Evolutionary conservation across 2,888 invertebrate genomes (phyloP), one percentile per base, ranked within the genome.

Genomic region (Platycnemis pennipes): DNA sequence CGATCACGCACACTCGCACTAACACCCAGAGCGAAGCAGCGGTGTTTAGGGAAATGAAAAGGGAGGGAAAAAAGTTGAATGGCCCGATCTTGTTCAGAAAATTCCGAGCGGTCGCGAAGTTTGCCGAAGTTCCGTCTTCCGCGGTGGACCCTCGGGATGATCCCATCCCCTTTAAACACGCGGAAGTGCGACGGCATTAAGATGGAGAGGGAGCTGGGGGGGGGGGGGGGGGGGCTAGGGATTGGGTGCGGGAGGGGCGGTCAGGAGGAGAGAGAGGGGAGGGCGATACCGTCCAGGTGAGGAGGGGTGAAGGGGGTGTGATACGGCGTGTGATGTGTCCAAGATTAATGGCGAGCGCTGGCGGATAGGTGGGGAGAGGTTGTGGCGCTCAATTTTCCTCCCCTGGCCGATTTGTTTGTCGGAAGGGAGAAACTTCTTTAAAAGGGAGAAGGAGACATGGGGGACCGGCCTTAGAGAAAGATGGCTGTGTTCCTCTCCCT

Each of bases 151-250:
- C n/a, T 42, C n/a, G 44, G 69, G 63, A 91, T 69, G 63, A 63
- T 63, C 42, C 44, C 63, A 69, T 91, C 91, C 63, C 91, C 91
- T 91, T 91, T 63, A 91, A 91, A 69, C 63, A 91, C 91, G 91
- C 91, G 91, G 91, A 91, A 91, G 91, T 69, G 69, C 42, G 91
- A 37, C 91, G 91, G 37, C 44, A 69, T 63, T 56, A 91, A 26
- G 63, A 42, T 37, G 19, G 2, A 31, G 85, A 8, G 42, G 1
- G 85, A 86, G 31, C 11, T 26, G 42, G 45, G 45, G 22, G 7
- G 37, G 22, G 42, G 86, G 19, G 4, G 42, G 56, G 19, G 56
- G 42, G 31, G 31, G 42, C 1, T 26, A n/a, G 46, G 88, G 88
- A 31, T 5, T 26, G 19, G 63, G 26, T 56, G 44, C 44, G n/a